Conservation (phyloP, 2,888 invertebrate genomes). For the Euspilapteryx auroguttella region DNA sequence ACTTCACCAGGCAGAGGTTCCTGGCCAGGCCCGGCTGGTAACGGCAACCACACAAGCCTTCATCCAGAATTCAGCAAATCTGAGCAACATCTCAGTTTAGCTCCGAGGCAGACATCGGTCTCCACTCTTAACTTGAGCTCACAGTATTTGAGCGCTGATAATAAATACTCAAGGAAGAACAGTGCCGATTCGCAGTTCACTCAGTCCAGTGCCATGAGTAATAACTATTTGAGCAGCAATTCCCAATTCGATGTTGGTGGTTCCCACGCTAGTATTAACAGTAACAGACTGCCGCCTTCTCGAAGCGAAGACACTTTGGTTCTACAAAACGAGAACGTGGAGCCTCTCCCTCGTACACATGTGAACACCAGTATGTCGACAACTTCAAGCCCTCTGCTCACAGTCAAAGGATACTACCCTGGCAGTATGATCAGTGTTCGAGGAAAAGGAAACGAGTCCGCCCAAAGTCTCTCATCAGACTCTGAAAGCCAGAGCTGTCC, state of each 20-base stretch:
- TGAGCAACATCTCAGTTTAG: conserved; percentile 70
- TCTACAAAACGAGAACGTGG: conserved; percentile 32
- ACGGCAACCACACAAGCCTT: conserved; percentile 49
- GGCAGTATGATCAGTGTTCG: conserved; percentile 67
- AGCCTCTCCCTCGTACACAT: conserved; percentile 59
- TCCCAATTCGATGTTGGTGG: conserved; percentile 42
- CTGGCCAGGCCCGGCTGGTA: conserved; percentile 81
- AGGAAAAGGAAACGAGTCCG: conserved; percentile 64
- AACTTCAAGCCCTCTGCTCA: conserved; percentile 70
- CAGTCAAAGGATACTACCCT: conserved; percentile 63
- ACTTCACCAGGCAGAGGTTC: conserved; percentile 79
- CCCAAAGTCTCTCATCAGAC: conserved; percentile 68
- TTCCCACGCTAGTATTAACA: conserved; percentile 40
- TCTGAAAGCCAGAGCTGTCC: conserved; percentile 63
- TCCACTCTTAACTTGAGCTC: conserved; percentile 57
- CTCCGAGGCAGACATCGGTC: conserved; percentile 51
- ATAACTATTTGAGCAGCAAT: conserved; percentile 38
- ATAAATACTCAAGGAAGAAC: conserved; percentile 50
- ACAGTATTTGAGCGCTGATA: conserved; percentile 55
- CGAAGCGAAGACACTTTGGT: conserved; percentile 78
- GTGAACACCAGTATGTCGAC: conserved; percentile 65
- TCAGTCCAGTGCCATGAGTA: conserved; percentile 48
- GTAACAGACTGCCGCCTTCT: conserved; percentile 71
- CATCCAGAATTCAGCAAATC: conserved; percentile 81
- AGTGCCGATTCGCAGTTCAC: conserved; percentile 63